A percentile compares a stretch with the other conserved stretches of the same genome.
Evolutionary conservation across 2,797 vertebrate species (phyloP).

Genomic region (Spinus olivaceus): DNA sequence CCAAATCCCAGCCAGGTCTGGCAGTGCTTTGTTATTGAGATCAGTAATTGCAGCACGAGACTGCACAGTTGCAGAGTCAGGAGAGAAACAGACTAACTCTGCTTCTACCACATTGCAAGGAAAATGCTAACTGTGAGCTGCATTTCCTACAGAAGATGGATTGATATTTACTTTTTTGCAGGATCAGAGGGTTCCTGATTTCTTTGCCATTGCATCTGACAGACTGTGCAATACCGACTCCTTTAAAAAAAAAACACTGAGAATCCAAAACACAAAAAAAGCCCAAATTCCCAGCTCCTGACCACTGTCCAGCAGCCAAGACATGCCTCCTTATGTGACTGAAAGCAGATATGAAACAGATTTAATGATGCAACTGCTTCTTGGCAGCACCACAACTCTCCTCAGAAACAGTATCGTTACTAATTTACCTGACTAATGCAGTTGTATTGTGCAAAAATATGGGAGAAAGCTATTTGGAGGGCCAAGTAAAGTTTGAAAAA

Average conservation of each 20-base stretch:
- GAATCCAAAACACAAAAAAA: neutral
- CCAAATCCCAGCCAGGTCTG: slow-evolving; percentile 3
- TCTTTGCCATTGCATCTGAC: rapidly evolving
- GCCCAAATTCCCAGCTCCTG: neutral
- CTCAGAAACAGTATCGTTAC: neutral
- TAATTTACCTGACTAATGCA: neutral
- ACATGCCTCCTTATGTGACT: neutral
- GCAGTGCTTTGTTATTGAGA: neutral
- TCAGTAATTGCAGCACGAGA: neutral
- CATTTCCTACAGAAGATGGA: neutral
- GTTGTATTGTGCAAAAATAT: neutral
- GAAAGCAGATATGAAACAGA: neutral
- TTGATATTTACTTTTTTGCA: neutral
- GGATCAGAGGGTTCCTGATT: neutral
- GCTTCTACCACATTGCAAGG: neutral
- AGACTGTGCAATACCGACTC: rapidly evolving
- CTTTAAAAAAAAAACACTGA: neutral
- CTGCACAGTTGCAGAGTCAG: rapidly evolving
- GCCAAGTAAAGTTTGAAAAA: neutral
- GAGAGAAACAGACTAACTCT: neutral
- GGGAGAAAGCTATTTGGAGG: neutral
- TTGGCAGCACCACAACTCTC: neutral
- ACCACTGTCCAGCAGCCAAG: neutral
- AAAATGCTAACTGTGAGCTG: neutral
- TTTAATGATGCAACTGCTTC: neutral